These are phyloP conservation scores for Magallana gigas DNA, from an alignment of 1,140 invertebrate genomes.

Conservation along the genomic window DNA sequence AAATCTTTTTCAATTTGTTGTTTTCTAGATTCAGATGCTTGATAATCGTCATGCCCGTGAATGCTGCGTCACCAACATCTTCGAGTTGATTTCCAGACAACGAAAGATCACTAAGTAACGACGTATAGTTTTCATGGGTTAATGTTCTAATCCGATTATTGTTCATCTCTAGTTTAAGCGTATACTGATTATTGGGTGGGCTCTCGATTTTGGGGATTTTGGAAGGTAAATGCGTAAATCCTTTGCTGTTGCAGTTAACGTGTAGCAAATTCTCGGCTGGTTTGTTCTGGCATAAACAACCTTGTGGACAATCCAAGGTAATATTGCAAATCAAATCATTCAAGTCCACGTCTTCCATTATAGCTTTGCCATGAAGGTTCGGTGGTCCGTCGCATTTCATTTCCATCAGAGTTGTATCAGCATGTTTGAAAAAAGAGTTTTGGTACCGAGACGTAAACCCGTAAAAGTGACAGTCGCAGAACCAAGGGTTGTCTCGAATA, in stretches of 20 bases:
- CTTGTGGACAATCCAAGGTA: constrained; percentile 44
- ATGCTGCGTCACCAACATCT: constrained; percentile 25
- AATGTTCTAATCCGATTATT: constrained; percentile 43
- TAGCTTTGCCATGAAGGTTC: constrained; percentile 34
- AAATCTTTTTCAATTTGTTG: constrained; percentile 46
- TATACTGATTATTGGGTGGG: constrained; percentile 21
- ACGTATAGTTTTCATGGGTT: constrained; percentile 23
- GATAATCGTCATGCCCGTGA: constrained; percentile 42
- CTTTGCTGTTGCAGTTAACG: constrained; percentile 46
- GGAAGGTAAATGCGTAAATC: constrained; percentile 32
- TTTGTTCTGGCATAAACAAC: constrained; percentile 50
- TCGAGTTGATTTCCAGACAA: constrained; percentile 37
- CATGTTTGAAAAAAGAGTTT: constrained; percentile 46
- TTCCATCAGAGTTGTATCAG: constrained; percentile 31
- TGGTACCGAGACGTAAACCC: constrained; percentile 37
- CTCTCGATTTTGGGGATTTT: constrained; percentile 10
- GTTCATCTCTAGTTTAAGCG: constrained; percentile 34
- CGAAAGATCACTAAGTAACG: neutral
- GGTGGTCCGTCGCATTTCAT: constrained; percentile 49
- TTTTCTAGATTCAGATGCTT: constrained; percentile 44
- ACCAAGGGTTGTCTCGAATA: constrained; percentile 49
- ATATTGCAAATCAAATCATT: constrained; percentile 54
- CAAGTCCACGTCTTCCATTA: constrained; percentile 39
- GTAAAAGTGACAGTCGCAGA: constrained; percentile 56
- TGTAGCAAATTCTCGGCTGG: constrained; percentile 47